A percentile compares a stretch with the other conserved stretches of the same genome.
phyloP scores from a whole-genome alignment of 2,888 invertebrate species.

The Glyphotaelius pellucidus region DNA sequence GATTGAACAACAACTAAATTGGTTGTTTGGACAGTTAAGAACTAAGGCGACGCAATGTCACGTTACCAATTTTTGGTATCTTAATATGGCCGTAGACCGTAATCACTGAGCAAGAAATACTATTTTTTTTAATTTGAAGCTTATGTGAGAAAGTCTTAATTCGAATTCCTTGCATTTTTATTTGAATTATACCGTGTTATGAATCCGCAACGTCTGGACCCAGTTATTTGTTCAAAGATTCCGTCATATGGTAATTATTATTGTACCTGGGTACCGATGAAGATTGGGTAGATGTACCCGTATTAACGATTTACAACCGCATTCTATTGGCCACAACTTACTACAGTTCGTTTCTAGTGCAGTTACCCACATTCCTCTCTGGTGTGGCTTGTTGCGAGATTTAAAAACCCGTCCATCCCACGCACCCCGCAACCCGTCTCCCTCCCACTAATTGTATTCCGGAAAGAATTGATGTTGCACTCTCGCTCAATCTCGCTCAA shows the following conservation, averaged over 20 bases:
- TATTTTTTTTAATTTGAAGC: no score
- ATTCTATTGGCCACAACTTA: constrained; percentile 13
- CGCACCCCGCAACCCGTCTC: constrained; percentile 51
- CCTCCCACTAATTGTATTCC: constrained; percentile 32
- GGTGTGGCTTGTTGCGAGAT: constrained; percentile 58
- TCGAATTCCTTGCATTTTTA: no score
- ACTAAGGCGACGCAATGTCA: no score
- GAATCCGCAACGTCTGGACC: not conserved
- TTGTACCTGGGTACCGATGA: not conserved
- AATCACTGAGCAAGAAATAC: no score
- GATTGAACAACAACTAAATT: no score
- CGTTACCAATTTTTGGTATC: no score
- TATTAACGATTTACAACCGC: constrained; percentile 23
- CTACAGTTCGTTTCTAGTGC: constrained; percentile 51
- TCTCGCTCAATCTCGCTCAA: constrained; percentile 13
- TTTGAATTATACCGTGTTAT: not conserved
- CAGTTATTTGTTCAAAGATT: not conserved
- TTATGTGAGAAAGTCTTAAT: no score
- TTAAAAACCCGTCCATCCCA: constrained; percentile 64
- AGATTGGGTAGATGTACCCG: not conserved
- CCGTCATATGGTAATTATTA: not conserved
- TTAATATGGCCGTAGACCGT: no score
- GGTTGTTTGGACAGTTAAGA: no score
- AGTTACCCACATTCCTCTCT: constrained; percentile 61
- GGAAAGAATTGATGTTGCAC: constrained; percentile 9